Conservation (phyloP, 2,888 invertebrate genomes). For the Macrosoma leucophasiata region DNA sequence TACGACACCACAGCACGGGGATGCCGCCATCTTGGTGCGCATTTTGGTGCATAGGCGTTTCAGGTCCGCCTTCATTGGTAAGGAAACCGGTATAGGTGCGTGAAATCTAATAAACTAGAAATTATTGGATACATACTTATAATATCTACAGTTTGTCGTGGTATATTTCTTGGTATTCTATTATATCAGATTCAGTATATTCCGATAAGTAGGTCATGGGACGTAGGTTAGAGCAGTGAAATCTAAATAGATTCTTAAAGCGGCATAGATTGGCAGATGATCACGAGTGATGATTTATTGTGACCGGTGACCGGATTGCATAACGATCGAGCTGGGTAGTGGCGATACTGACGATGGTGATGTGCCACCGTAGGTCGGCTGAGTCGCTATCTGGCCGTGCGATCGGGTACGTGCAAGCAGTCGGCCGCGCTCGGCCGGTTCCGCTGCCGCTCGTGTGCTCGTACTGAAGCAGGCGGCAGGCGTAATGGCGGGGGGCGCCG, state of each 20-base stretch:
- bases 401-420: constrained; percentile 53
- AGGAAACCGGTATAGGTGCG: constrained; percentile 38
- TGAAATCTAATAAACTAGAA: constrained; percentile 31
- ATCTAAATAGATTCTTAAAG: no score
- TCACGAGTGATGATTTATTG: constrained; percentile 65
- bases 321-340: background rate
- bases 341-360: constrained; percentile 20
- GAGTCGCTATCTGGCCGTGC: constrained; percentile 53
- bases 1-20: constrained; percentile 67
- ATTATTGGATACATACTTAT: no score
- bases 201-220: constrained; percentile 19
- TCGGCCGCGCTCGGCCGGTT: constrained; percentile 52
- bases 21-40: constrained; percentile 63
- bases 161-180: no score
- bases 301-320: constrained; percentile 28
- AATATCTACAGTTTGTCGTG: no score
- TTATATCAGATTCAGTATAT: no score
- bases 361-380: constrained; percentile 56
- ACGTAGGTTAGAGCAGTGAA: constrained; percentile 34
- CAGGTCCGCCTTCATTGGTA: constrained; percentile 36
- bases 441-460: constrained; percentile 45
- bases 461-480: no score
- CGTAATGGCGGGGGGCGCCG: constrained; percentile 43
- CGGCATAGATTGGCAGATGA: constrained; percentile 65
- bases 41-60: constrained; percentile 52